Base-by-base conservation (phyloP, 2,113 vertebrate genomes). In the Lonchura striata region DNA sequence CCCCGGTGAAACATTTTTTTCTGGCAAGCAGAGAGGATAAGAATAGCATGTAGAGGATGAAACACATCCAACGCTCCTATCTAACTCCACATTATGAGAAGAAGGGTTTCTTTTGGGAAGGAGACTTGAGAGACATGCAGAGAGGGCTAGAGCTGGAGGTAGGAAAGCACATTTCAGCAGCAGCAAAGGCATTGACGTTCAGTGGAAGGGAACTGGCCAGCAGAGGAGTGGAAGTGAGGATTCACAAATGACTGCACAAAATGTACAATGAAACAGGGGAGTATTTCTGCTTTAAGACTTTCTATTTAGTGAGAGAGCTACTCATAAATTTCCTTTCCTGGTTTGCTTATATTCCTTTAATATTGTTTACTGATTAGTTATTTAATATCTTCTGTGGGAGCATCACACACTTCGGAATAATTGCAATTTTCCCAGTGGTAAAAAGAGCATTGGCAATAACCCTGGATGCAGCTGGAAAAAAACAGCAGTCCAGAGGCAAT, bases 221-320 rank as follows among this genome's bases (percentile, higher is more conserved):
- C n/a, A 75, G 41, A 63, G 33, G 35, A 71, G 23, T 30, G 18
- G 25, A 86, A 95, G 12, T 13, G 53, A 19, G 8, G 8, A 42
- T 86, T 39, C 3, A 0, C 5, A 3, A 90, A 70, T 6, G 13
- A 35, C 57, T 65, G 14, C 30, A 13, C 22, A 33, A 60, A 89
- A 79, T 8, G 6, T 50, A 44, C 37, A 30, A 2, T 52, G 14
- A 69, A 50, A 42, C 0, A 0, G 11, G 3, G 4, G 3, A 19
- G 27, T 86, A 60, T 12, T 8, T 4, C 46, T 79, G 10, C 42
- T 72, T 81, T 79, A 84, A 82, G 27, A 18, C n/a, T 57, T 86
- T 33, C 13, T 6, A 8, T 74, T 82, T 47, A 71, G 25, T 24
- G 12, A 39, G 14, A 71, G 7, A 14, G 6, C 13, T 52, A 52